Conservation (phyloP, 2,888 invertebrate species). For the Alentia gelatinosa region DNA sequence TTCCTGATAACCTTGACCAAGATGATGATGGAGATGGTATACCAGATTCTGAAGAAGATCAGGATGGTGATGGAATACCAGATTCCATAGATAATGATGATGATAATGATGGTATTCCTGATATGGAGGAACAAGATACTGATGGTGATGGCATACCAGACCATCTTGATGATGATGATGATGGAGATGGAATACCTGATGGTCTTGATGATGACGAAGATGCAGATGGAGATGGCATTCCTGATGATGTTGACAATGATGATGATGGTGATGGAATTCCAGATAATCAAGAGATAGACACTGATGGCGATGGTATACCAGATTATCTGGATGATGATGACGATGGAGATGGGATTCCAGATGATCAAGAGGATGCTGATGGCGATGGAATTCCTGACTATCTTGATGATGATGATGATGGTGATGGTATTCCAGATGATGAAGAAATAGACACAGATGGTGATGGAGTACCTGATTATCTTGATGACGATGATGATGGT, state of each 20-base stretch:
- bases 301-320: constrained; percentile 73
- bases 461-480: constrained; percentile 74
- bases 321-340: constrained; percentile 69
- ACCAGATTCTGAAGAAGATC: constrained; percentile 62
- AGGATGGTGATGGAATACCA: constrained; percentile 75
- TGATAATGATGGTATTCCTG: constrained; percentile 71
- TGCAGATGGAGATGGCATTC: constrained; percentile 69
- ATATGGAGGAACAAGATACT: constrained; percentile 63
- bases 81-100: constrained; percentile 67
- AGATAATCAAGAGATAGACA: constrained; percentile 68
- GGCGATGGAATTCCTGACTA: constrained; percentile 70
- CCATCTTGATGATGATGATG: constrained; percentile 65
- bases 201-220: constrained; percentile 67
- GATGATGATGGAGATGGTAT: constrained; percentile 71
- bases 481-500: constrained; percentile 64
- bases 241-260: constrained; percentile 68
- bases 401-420: constrained; percentile 66
- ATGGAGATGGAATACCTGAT: constrained; percentile 68
- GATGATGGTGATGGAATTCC: constrained; percentile 69
- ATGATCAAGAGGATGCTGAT: constrained; percentile 68
- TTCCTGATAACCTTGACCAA: constrained; percentile 57
- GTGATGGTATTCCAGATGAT: constrained; percentile 71
- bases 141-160: constrained; percentile 71
- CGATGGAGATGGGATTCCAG: constrained; percentile 72
- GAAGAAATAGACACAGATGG: constrained; percentile 71